Conservation (phyloP, 2,888 invertebrate species). For the Ernsta delagoae region DNA sequence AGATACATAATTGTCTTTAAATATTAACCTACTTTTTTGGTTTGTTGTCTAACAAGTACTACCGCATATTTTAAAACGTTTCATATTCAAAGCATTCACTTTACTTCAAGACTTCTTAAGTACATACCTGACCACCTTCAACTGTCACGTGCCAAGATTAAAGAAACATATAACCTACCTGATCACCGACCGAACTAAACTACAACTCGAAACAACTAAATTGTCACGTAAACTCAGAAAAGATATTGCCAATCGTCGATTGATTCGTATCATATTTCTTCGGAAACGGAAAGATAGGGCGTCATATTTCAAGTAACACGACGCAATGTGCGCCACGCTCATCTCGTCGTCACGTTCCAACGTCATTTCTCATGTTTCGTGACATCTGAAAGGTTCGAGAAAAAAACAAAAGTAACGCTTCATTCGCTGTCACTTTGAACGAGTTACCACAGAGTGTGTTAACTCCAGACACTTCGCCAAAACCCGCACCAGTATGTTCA, state of each 20-base stretch:
- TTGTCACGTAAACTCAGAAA: conserved; percentile 19
- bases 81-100: too few relatives aligned
- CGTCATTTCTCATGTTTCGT: conserved; percentile 53
- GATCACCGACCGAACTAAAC: not conserved
- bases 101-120: too few relatives aligned
- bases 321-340: conserved; percentile 33
- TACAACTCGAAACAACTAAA: not conserved
- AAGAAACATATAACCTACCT: too few relatives aligned
- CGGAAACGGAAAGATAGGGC: conserved; percentile 32
- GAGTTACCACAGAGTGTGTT: conserved; percentile 15
- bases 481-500: not conserved
- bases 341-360: conserved; percentile 52
- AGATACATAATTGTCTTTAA: too few relatives aligned
- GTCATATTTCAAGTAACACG: conserved; percentile 37
- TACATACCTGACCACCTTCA: too few relatives aligned
- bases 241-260: conserved; percentile 28
- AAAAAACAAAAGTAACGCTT: conserved; percentile 46
- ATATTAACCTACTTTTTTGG: too few relatives aligned
- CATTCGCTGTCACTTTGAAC: conserved; percentile 32
- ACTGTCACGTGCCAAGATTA: too few relatives aligned
- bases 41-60: too few relatives aligned
- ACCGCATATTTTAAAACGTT: too few relatives aligned
- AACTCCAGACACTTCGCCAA: not conserved
- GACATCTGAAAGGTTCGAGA: conserved; percentile 51
- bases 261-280: conserved; percentile 37